Conservation (phyloP, 1,140 invertebrate species). For the Zaprionus kolodkinae region DNA sequence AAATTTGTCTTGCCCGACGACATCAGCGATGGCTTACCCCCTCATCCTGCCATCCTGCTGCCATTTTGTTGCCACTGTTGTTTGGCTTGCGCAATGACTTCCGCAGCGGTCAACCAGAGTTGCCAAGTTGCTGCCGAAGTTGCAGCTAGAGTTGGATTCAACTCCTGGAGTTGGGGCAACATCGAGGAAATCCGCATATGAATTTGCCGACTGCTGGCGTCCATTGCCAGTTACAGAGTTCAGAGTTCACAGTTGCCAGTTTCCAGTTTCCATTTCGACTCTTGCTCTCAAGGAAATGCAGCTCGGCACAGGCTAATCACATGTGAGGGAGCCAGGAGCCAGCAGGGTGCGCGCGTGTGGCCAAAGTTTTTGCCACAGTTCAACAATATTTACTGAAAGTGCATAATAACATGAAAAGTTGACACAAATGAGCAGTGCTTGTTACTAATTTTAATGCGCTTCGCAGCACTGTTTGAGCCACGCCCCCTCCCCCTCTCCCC, state of each 20-base stretch:
- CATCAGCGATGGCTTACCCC: background rate
- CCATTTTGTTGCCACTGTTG: constrained; percentile 57
- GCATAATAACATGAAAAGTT: constrained; percentile 84
- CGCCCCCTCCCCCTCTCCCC: no score
- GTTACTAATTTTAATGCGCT: constrained; percentile 82
- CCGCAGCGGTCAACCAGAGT: constrained; percentile 52
- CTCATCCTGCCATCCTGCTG: background rate
- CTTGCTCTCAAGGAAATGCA: background rate
- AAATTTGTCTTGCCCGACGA: constrained; percentile 73
- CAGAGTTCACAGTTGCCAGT: background rate
- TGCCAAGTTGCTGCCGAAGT: constrained; percentile 47
- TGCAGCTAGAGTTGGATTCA: constrained; percentile 37
- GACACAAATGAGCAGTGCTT: constrained; percentile 82
- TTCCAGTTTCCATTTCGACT: background rate
- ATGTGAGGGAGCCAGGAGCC: constrained; percentile 46
- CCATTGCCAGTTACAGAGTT: constrained; percentile 2
- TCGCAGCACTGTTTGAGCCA: constrained; percentile 56
- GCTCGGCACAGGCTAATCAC: constrained; percentile 57
- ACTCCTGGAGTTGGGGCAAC: constrained; percentile 28
- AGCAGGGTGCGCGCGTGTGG: no score
- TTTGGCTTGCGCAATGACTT: constrained; percentile 77
- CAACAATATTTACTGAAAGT: constrained; percentile 81
- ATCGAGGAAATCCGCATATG: constrained; percentile 80
- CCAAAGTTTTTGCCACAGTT: constrained; percentile 63
- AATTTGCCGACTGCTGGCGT: constrained; percentile 66